These are phyloP conservation scores for Marmota monax DNA, from an alignment of 2,113 vertebrate genomes.

Conservation along the genomic window DNA sequence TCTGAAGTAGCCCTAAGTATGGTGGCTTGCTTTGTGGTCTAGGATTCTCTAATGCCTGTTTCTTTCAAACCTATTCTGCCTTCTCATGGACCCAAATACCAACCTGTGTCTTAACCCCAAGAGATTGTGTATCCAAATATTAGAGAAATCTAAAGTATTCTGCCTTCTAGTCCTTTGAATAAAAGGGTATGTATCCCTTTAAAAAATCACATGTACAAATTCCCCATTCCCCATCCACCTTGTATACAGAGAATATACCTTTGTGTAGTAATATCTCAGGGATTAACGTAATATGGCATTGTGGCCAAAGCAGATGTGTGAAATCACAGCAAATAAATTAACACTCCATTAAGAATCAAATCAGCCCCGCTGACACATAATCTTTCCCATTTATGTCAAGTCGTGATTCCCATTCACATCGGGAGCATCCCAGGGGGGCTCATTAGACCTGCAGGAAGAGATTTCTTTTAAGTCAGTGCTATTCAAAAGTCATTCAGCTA, in stretches of 20 bases:
- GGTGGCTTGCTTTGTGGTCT: neutral
- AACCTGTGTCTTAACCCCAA: neutral
- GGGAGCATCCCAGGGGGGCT: slow-evolving; percentile 64
- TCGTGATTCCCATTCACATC: slow-evolving; percentile 76
- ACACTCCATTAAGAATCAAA: slow-evolving; percentile 66
- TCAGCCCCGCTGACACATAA: slow-evolving; percentile 47
- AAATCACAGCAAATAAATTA: slow-evolving; percentile 79
- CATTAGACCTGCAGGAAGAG: slow-evolving; percentile 71
- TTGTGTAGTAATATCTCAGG: slow-evolving; percentile 43
- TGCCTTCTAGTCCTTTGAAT: neutral
- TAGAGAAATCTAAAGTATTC: neutral
- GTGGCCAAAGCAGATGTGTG: slow-evolving; percentile 67
- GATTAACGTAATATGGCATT: slow-evolving; percentile 72
- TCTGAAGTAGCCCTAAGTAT: slow-evolving; percentile 2
- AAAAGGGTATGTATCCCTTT: slow-evolving; percentile 50
- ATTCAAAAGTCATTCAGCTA: slow-evolving; percentile 56
- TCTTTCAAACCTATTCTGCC: slow-evolving; percentile 19
- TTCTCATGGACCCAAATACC: neutral
- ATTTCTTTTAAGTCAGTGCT: slow-evolving; percentile 73
- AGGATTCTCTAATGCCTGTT: neutral
- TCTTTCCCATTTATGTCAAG: slow-evolving; percentile 73
- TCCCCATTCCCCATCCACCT: neutral
- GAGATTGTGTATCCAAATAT: neutral
- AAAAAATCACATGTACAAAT: slow-evolving; percentile 12
- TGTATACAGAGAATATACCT: slow-evolving; percentile 43